Percentiles rank a stretch among this genome's conserved stretches.
Evolutionary conservation across 2,888 invertebrate genomes (phyloP).

Genomic region (Frankliniella fusca): DNA sequence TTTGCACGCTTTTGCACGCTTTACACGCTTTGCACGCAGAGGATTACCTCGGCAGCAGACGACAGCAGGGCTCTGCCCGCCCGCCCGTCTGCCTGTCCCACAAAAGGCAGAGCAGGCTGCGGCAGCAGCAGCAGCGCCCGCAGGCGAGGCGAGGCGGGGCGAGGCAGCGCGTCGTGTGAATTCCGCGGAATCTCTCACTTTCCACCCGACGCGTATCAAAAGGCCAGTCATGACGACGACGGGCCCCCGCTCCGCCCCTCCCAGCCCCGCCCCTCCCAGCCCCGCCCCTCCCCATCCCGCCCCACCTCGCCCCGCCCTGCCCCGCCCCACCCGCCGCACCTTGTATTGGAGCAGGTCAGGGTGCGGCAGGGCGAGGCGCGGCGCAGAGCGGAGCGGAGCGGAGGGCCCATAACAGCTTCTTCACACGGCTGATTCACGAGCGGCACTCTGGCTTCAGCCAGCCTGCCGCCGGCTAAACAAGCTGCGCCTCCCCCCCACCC

Average conservation of each 20-base stretch:
- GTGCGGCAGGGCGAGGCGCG: not conserved
- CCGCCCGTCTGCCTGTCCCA: not conserved
- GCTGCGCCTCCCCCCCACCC: not conserved
- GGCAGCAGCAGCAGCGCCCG: too few relatives aligned
- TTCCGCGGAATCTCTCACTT: not conserved
- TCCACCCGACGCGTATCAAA: not conserved
- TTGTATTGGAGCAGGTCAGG: not conserved
- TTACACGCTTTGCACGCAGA: too few relatives aligned
- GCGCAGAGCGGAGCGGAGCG: not conserved
- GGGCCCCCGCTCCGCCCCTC: not conserved
- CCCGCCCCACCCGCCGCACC: not conserved
- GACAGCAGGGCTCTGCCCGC: not conserved
- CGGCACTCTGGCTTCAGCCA: not conserved
- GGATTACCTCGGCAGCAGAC: too few relatives aligned
- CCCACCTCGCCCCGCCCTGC: not conserved
- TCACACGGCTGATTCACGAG: slow-evolving; percentile 9
- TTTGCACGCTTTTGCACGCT: too few relatives aligned
- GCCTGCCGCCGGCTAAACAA: not conserved
- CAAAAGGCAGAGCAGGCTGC: not conserved
- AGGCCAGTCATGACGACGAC: not conserved
- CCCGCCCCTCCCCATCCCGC: too few relatives aligned
- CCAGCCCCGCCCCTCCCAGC: not conserved
- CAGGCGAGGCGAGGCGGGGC: too few relatives aligned
- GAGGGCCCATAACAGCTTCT: slow-evolving; percentile 12
- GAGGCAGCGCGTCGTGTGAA: not conserved